Conservation (phyloP, 1,140 invertebrate species). For the Pogonus chalceus region DNA sequence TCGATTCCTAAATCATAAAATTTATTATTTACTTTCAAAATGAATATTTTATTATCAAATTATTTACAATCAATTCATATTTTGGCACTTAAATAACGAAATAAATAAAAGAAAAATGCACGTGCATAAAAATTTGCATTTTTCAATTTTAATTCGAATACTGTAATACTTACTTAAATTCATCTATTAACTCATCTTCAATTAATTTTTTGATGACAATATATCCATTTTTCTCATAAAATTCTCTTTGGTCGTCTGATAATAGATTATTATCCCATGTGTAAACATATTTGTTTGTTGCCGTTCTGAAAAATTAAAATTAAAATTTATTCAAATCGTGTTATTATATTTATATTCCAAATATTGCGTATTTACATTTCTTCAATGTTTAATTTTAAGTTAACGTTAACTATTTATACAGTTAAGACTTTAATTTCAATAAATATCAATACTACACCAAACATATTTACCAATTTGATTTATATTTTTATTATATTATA, state of each 20-base stretch:
- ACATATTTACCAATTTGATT: too few relatives aligned
- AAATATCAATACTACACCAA: too few relatives aligned
- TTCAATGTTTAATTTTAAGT: too few relatives aligned
- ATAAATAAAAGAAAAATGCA: not conserved
- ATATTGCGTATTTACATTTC: not conserved
- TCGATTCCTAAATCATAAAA: conserved; percentile 33
- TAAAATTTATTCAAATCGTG: not conserved
- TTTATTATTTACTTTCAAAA: not conserved
- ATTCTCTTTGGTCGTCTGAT: conserved; percentile 42
- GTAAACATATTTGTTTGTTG: not conserved
- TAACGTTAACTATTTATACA: too few relatives aligned
- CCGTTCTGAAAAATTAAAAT: not conserved
- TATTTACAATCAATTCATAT: not conserved
- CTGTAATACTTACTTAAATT: conserved; percentile 40
- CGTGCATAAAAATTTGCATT: conserved; percentile 8
- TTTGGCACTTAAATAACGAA: not conserved
- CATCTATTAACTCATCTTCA: conserved; percentile 43
- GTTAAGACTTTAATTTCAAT: too few relatives aligned
- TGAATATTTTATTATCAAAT: conserved; percentile 1
- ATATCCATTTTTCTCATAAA: conserved; percentile 68
- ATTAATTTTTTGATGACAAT: conserved; percentile 54
- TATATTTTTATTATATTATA: too few relatives aligned
- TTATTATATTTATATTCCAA: not conserved
- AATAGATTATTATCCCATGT: conserved; percentile 12
- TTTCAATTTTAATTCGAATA: conserved; percentile 5